phyloP scores from a whole-genome alignment of 1,140 invertebrate species.

The Drosophila sproati region DNA sequence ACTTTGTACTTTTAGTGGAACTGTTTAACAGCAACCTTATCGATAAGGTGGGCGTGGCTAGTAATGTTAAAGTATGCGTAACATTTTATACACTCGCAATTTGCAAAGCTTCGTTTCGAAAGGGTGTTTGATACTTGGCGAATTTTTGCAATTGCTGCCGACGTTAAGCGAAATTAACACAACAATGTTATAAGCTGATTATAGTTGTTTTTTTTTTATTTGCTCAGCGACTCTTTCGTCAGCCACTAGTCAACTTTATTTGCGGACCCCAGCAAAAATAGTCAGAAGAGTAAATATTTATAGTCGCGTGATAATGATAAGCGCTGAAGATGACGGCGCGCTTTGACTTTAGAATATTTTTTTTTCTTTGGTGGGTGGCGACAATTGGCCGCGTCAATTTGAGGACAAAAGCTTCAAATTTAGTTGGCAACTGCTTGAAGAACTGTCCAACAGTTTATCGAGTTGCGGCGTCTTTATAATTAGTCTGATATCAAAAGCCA shows the following conservation, averaged over 20 bases:
- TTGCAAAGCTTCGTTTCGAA: not conserved
- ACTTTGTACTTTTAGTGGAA: conserved; percentile 16
- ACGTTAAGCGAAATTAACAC: no score
- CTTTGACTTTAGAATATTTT: conserved; percentile 22
- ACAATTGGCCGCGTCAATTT: conserved; percentile 56
- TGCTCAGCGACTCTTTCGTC: conserved; percentile 49
- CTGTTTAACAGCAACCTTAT: not conserved
- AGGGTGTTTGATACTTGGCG: no score
- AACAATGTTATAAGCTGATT: conserved; percentile 32
- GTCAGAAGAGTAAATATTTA: conserved; percentile 76
- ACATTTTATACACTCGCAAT: not conserved
- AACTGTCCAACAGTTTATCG: conserved; percentile 53
- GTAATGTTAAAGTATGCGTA: conserved; percentile 8
- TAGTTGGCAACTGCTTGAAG: conserved; percentile 24
- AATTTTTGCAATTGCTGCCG: not conserved
- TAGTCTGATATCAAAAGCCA: conserved; percentile 77
- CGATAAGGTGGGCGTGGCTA: conserved; percentile 15
- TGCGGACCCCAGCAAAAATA: conserved; percentile 52
- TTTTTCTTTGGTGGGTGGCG: conserved; percentile 38
- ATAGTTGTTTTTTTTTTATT: conserved; percentile 42
- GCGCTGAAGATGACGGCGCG: conserved; percentile 38
- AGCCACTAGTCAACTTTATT: conserved; percentile 55
- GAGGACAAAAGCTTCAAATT: conserved; percentile 61
- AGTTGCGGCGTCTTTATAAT: conserved; percentile 56
- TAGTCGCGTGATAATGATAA: conserved; percentile 71